Evolutionary conservation across 1,140 invertebrate species (phyloP).

Genomic region (Drosophila equinoxialis): DNA sequence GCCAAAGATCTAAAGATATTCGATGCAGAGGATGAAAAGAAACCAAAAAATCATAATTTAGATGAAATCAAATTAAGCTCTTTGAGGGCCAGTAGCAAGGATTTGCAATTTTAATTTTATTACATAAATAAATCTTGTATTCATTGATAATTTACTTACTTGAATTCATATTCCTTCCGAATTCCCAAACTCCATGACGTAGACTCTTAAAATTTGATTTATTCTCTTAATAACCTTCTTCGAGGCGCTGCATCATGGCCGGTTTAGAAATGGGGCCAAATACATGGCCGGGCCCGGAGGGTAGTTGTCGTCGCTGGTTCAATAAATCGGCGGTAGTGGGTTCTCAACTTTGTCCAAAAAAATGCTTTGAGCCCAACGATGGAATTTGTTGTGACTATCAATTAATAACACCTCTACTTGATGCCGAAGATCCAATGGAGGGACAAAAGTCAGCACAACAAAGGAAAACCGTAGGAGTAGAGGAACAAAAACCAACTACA

Average conservation of each 20-base stretch:
- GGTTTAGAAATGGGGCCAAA: neutral
- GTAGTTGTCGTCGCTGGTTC: conserved; percentile 42
- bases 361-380: conserved; percentile 34
- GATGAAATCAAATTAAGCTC: conserved; percentile 31
- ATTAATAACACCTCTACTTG: neutral
- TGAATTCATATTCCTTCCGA: neutral
- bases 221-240: neutral
- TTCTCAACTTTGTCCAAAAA: conserved; percentile 10
- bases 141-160: neutral
- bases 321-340: neutral
- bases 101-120: conserved; percentile 5
- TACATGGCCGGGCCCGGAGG: conserved; percentile 15
- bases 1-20: conserved; percentile 88
- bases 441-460: neutral
- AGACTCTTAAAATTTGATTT: neutral
- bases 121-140: neutral
- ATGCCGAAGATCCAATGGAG: conserved; percentile 3
- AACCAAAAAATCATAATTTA: conserved; percentile 24
- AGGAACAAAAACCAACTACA: neutral
- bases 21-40: conserved; percentile 84
- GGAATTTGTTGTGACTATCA: conserved; percentile 42
- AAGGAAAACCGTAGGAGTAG: conserved; percentile 18
- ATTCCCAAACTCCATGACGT: neutral
- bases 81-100: conserved; percentile 21
- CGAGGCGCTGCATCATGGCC: conserved; percentile 26